Conservation (phyloP, 2,797 vertebrate species). For the Bovichtus variegatus region DNA sequence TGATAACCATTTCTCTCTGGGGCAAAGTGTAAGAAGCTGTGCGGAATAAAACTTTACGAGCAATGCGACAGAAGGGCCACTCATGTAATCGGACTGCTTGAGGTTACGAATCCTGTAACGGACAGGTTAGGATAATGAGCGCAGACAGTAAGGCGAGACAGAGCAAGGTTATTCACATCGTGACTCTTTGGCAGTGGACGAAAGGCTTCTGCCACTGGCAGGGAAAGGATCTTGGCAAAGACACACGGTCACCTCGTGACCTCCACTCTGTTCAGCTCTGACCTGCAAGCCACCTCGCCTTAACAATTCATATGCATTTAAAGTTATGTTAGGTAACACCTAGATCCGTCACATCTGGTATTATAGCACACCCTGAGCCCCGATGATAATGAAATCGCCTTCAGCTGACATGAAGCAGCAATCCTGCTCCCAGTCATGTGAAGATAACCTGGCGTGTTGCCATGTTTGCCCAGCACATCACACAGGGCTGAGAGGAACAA, state of each 20-base stretch:
- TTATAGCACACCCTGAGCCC: slow-evolving; percentile 5
- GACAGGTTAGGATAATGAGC: slow-evolving; percentile 58
- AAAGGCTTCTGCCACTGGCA: slow-evolving; percentile 39
- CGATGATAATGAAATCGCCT: slow-evolving; percentile 30
- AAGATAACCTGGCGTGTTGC: slow-evolving; percentile 35
- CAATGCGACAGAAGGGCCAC: slow-evolving; percentile 20
- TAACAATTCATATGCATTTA: slow-evolving; percentile 16
- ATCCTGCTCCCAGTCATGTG: slow-evolving; percentile 1
- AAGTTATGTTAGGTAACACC: slow-evolving; percentile 17
- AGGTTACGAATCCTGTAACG: slow-evolving; percentile 54
- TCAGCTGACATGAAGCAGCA: not conserved
- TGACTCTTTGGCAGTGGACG: slow-evolving; percentile 59
- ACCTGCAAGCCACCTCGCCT: slow-evolving; percentile 11
- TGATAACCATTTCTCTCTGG: slow-evolving; percentile 4
- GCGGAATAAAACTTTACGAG: slow-evolving; percentile 20
- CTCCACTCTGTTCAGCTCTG: slow-evolving; percentile 19
- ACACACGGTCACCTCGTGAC: slow-evolving; percentile 35
- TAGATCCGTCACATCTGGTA: slow-evolving; percentile 18
- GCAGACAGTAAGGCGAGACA: slow-evolving; percentile 36
- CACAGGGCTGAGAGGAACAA: slow-evolving; percentile 1
- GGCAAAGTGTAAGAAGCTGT: slow-evolving; percentile 8
- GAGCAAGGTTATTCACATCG: slow-evolving; percentile 19
- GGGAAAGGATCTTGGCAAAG: slow-evolving; percentile 42
- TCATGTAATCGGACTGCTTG: slow-evolving; percentile 56
- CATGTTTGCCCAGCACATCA: slow-evolving; percentile 21